Conservation (phyloP, 2,888 invertebrate genomes). For the Volucella zonaria region DNA sequence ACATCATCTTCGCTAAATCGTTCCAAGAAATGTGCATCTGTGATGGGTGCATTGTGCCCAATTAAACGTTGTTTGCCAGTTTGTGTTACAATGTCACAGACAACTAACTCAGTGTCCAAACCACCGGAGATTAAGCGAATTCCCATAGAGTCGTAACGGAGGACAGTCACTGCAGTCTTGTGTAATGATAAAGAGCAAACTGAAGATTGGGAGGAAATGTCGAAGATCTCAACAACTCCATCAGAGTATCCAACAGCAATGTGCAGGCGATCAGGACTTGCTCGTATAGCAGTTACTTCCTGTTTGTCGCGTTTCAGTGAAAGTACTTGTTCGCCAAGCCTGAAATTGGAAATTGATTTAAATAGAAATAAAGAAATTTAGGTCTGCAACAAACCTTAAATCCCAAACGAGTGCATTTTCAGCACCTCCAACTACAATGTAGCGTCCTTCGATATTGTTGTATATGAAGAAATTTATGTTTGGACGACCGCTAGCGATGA, state of each 20-base stretch:
- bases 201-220: conserved; percentile 87
- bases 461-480: conserved; percentile 91
- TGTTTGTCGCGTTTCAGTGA: conserved; percentile 91
- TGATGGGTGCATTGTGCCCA: conserved; percentile 96
- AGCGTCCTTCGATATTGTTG: conserved; percentile 90
- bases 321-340: conserved; percentile 86
- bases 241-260: conserved; percentile 96
- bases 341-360: conserved; percentile 49
- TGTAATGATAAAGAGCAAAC: conserved; percentile 90
- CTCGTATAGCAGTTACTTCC: conserved; percentile 89
- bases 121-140: conserved; percentile 93
- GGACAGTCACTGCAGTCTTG: conserved; percentile 90
- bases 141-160: conserved; percentile 92
- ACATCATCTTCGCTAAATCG: conserved; percentile 82
- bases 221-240: conserved; percentile 93
- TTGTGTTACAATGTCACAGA: conserved; percentile 97
- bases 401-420: conserved; percentile 98
- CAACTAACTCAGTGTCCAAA: conserved; percentile 95
- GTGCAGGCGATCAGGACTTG: conserved; percentile 89
- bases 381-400: conserved; percentile 84
- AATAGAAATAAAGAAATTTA: neutral
- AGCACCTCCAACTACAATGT: conserved; percentile 94
- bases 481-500: conserved; percentile 91
- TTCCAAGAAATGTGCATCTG: conserved; percentile 90
- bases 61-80: conserved; percentile 93